Conservation (phyloP, 2,113 vertebrate species). For the Manacus vitellinus region DNA sequence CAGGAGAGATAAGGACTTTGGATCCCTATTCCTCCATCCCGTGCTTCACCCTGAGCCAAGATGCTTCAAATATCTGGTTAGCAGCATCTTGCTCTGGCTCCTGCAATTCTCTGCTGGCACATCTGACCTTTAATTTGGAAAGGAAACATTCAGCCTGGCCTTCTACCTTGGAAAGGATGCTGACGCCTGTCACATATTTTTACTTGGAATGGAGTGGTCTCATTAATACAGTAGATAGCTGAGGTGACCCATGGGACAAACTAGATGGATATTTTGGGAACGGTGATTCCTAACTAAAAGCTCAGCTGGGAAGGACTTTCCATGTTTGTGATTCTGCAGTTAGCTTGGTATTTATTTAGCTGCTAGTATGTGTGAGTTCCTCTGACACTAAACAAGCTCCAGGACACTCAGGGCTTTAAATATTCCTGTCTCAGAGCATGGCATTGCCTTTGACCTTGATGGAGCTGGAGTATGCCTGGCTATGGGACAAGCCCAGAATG, state of each 20-base stretch:
- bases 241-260: neutral
- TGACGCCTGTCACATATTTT: neutral
- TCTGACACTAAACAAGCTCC: neutral
- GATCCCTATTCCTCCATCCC: neutral
- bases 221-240: neutral
- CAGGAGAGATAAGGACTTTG: neutral
- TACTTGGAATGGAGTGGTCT: neutral
- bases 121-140: neutral
- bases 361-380: neutral
- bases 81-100: neutral
- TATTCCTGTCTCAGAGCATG: neutral
- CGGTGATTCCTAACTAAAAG: neutral
- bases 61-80: neutral
- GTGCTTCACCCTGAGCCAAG: neutral
- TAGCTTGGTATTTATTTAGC: neutral
- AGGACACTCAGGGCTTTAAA: neutral
- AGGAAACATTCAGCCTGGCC: neutral
- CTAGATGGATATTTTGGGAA: neutral
- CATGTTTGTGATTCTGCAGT: neutral
- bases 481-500: neutral
- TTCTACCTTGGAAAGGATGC: neutral
- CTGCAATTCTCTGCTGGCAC: neutral
- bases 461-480: neutral
- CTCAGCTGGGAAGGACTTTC: neutral
- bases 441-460: neutral